Base-by-base conservation (phyloP, 2,888 invertebrate genomes). In the Tenthredo amoena region DNA sequence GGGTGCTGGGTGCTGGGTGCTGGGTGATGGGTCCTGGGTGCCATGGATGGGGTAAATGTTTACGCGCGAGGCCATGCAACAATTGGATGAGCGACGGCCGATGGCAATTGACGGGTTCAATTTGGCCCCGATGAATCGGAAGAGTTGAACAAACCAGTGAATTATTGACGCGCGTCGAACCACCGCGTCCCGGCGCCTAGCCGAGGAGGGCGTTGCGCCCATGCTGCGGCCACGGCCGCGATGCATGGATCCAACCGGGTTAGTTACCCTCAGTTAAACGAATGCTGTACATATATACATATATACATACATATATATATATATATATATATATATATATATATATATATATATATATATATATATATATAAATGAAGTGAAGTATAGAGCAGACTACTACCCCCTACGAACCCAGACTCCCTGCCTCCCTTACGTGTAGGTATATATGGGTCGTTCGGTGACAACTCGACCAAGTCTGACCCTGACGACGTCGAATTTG, bases 41-140 rank as follows among this genome's bases (percentile, higher is more conserved):
- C 47, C 15, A 47, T 47, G 37, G 74, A 72, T n/a, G 21, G 74
- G 43, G 10, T 31, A 77, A 77, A 77, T 77, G 77, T 77, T 77
- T 77, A 77, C 77, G 77, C 72, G 72, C 43, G 40, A 77, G 55
- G 50, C 50, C 77, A 77, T 55, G 55, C 50, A 77, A 77, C 77
- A 77, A 77, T 50, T 77, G 77, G 55, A 77, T 77, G 77, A 77
- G 31, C 77, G 50, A 77, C 77, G 77, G 77, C 50, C 77, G 77
- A 77, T 77, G 77, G 77, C 81, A 62, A 81, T 81, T 62, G 81
- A 81, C 58, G 81, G 81, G 58, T 81, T 62, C 62, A 58, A 81
- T 81, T 81, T 81, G 62, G 81, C 40, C 81, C 58, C 58, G 58
- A 81, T 81, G 58, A 62, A 81, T 81, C 62, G 81, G 81, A 81